Conservation (phyloP, 2,797 vertebrate species). For the Leptatherina wallacei region DNA sequence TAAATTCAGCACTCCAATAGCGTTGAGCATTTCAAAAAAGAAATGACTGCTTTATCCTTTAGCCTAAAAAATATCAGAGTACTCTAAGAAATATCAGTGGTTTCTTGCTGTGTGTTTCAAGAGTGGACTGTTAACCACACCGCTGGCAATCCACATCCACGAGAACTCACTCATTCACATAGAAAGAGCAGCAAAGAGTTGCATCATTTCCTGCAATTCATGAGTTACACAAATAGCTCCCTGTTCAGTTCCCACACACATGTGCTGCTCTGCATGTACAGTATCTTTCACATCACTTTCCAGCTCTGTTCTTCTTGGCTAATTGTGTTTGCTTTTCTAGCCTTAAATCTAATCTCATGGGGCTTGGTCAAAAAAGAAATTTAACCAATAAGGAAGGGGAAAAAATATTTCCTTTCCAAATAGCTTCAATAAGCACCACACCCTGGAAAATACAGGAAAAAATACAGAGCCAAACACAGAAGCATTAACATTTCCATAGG, state of each 20-base stretch:
- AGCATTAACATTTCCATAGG: conserved; percentile 7
- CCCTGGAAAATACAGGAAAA: conserved; percentile 63
- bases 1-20: neutral
- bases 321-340: conserved; percentile 71
- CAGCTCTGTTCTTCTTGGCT: conserved; percentile 49
- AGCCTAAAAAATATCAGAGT: conserved; percentile 41
- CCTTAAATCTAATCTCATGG: conserved; percentile 63
- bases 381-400: conserved; percentile 57
- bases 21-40: conserved; percentile 17
- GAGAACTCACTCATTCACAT: conserved; percentile 59
- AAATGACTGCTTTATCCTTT: conserved; percentile 21
- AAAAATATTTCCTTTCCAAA: conserved; percentile 64
- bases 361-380: conserved; percentile 57
- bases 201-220: conserved; percentile 88
- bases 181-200: conserved; percentile 70
- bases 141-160: conserved; percentile 36
- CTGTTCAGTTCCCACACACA: conserved; percentile 84
- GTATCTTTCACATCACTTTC: conserved; percentile 59
- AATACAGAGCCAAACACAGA: conserved; percentile 32
- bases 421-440: conserved; percentile 62
- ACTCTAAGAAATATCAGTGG: conserved; percentile 43
- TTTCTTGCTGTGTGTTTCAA: conserved; percentile 44
- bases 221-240: conserved; percentile 80
- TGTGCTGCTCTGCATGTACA: conserved; percentile 39
- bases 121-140: conserved; percentile 46